These are phyloP conservation scores for Neoascia interrupta DNA, from an alignment of 2,888 invertebrate genomes.

Conservation along the genomic window DNA sequence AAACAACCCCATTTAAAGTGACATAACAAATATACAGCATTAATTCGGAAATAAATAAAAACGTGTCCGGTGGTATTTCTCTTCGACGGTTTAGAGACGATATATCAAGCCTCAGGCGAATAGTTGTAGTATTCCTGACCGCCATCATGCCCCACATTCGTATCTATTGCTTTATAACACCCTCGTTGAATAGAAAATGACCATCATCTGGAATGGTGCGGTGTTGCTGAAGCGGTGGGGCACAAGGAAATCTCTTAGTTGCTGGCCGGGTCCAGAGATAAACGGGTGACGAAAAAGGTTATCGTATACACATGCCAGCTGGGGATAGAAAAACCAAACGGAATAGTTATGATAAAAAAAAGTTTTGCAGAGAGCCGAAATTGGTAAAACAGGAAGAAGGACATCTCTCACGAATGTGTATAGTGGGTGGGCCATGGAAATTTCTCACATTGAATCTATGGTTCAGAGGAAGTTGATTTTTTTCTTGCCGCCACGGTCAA, in stretches of 20 bases:
- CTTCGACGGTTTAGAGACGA: slow-evolving; percentile 34
- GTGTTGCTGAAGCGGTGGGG: too few relatives aligned
- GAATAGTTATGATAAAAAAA: slow-evolving; percentile 43
- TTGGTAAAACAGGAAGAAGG: slow-evolving; percentile 27
- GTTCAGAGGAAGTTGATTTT: slow-evolving; percentile 35
- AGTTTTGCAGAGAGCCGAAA: slow-evolving; percentile 9
- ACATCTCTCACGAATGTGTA: background rate
- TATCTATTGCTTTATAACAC: slow-evolving; percentile 42
- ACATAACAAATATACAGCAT: slow-evolving; percentile 67
- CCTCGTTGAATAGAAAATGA: slow-evolving; percentile 48
- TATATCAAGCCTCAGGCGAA: slow-evolving; percentile 38
- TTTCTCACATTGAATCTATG: slow-evolving; percentile 8
- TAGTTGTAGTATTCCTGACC: slow-evolving; percentile 46
- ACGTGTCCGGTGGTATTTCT: slow-evolving; percentile 51
- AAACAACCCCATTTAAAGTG: slow-evolving; percentile 65
- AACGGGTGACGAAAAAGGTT: slow-evolving; percentile 63
- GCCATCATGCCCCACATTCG: slow-evolving; percentile 17
- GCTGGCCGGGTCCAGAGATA: slow-evolving; percentile 38
- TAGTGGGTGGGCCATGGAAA: slow-evolving; percentile 28
- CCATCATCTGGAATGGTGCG: slow-evolving; percentile 10
- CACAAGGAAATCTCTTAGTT: slow-evolving; percentile 35
- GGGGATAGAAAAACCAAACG: slow-evolving; percentile 2
- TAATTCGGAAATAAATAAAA: slow-evolving; percentile 66
- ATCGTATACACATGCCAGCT: slow-evolving; percentile 34
- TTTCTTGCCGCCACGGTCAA: slow-evolving; percentile 29